Evolutionary conservation across 2,113 vertebrate genomes (phyloP).

Genomic region (Clarias macrocephalus): DNA sequence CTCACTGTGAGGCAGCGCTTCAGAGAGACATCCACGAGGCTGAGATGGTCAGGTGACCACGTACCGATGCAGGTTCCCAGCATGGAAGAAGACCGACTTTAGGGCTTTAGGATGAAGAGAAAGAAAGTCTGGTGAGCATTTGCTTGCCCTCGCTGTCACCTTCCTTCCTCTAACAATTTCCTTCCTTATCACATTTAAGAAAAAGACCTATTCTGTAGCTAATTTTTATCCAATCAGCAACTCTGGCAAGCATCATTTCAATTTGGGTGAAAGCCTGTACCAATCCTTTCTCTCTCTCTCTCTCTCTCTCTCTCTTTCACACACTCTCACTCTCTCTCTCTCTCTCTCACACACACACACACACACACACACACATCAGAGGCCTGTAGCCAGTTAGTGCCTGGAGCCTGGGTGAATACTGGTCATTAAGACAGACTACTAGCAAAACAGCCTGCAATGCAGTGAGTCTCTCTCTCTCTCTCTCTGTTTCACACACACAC

Average conservation of each 20-base stretch:
- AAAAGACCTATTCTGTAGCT: conserved; percentile 7
- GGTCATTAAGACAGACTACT: conserved; percentile 82
- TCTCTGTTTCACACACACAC: conserved; percentile 43
- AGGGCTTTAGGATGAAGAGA: neutral
- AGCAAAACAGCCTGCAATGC: conserved; percentile 84
- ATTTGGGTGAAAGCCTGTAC: conserved; percentile 16
- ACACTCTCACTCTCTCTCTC: neutral
- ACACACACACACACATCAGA: conserved; percentile 3
- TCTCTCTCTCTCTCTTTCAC: neutral
- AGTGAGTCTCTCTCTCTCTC: conserved; percentile 55
- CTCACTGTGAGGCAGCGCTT: neutral
- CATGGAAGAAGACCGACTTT: neutral
- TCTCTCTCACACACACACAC: neutral
- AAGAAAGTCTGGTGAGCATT: neutral
- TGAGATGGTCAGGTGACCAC: neutral
- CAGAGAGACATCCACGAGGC: neutral
- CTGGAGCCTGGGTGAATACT: conserved; percentile 67
- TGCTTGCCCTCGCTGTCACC: conserved; percentile 18
- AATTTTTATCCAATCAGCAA: conserved; percentile 28
- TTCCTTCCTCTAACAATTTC: conserved; percentile 27
- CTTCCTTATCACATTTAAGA: conserved; percentile 4
- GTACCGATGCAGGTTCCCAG: neutral
- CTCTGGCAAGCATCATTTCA: conserved; percentile 5
- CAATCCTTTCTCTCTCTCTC: neutral
- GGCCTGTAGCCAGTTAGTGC: conserved; percentile 54